These are phyloP conservation scores for Drosophila albomicans DNA, from an alignment of 1,140 invertebrate genomes.

Conservation along the genomic window DNA sequence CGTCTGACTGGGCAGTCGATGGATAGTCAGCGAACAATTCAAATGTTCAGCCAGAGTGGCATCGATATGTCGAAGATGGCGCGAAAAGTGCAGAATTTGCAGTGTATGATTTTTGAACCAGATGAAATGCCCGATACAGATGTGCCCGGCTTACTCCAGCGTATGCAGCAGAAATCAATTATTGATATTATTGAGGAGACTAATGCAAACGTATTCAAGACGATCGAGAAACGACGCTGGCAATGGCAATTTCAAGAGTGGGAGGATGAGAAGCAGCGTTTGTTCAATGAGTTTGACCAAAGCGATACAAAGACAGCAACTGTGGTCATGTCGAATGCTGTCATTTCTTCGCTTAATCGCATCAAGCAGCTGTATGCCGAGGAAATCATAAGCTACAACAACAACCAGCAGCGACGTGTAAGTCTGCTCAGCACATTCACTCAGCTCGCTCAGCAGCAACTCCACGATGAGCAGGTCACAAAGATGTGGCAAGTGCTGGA, in stretches of 20 bases:
- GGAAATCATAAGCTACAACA: background rate
- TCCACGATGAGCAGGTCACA: background rate
- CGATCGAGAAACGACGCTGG: background rate
- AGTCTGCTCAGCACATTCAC: slow-evolving; percentile 3
- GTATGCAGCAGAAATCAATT: background rate
- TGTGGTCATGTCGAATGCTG: background rate
- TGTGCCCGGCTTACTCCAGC: background rate
- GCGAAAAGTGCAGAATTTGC: background rate
- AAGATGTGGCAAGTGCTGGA: slow-evolving; percentile 16
- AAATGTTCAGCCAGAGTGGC: background rate
- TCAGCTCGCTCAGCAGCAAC: background rate
- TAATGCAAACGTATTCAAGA: background rate
- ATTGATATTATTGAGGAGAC: background rate
- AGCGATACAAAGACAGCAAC: background rate
- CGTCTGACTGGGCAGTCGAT: background rate
- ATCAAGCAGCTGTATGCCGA: background rate
- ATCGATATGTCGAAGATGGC: slow-evolving; percentile 5
- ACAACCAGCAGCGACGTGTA: background rate
- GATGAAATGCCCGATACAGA: background rate
- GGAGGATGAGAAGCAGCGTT: background rate
- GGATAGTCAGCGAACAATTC: background rate
- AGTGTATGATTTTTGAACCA: background rate
- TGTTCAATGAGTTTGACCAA: background rate
- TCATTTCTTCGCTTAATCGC: background rate
- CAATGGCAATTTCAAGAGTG: background rate